phyloP scores from a whole-genome alignment of 2,888 invertebrate species.

The Ichneumon xanthorius region DNA sequence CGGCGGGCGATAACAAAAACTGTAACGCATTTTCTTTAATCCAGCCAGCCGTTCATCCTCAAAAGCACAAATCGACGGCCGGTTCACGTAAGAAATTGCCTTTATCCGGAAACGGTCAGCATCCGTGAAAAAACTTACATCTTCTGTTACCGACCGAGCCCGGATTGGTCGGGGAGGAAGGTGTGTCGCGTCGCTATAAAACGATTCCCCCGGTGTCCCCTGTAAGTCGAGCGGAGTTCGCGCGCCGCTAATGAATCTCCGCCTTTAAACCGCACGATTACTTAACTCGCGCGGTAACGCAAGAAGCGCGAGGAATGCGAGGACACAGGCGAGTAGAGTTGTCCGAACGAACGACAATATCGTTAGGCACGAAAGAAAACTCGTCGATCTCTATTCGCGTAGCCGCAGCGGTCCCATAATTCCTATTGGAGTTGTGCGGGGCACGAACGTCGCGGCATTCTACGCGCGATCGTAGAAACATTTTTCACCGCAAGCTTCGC shows the following conservation, averaged over 20 bases:
- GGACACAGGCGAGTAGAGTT: conserved; percentile 27
- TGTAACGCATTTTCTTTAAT: no score
- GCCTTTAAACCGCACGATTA: not conserved
- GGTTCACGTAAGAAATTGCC: no score
- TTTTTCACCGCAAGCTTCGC: not conserved
- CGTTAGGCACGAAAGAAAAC: conserved; percentile 12
- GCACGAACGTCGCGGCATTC: not conserved
- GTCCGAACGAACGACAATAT: conserved; percentile 15
- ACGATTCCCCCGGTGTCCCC: not conserved
- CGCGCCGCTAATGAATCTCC: not conserved
- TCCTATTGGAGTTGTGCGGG: not conserved
- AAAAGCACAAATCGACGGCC: no score
- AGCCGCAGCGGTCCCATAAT: conserved; percentile 5
- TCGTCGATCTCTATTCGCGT: not conserved
- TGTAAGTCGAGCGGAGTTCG: not conserved
- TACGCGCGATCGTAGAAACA: not conserved
- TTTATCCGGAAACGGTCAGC: no score
- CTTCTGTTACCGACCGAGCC: not conserved
- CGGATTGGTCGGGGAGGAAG: no score
- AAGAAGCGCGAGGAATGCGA: conserved; percentile 41
- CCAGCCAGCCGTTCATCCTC: no score
- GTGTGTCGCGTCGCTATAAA: not conserved
- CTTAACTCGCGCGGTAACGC: conserved; percentile 31
- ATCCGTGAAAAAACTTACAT: not conserved
- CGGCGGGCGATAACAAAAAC: no score